Conservation (phyloP, 64 coral and sea anemone genomes). For the Astreopora myriophthalma region DNA sequence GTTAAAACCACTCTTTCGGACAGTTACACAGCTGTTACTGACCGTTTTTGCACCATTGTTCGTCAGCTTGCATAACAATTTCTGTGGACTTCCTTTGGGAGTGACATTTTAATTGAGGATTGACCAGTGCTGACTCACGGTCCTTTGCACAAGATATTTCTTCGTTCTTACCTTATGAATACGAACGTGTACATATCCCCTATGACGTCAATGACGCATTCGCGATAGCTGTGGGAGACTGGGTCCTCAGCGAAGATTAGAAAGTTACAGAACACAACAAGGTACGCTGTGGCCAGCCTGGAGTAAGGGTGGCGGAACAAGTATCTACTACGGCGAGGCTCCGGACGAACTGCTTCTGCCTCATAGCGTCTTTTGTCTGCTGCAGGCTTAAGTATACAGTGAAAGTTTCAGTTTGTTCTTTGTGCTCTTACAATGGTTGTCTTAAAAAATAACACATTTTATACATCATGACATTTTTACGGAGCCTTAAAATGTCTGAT, state of each 20-base stretch:
- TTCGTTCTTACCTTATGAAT: constrained; percentile 86
- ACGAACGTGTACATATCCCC: constrained; percentile 87
- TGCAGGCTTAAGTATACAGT: constrained; percentile 33
- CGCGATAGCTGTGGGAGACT: constrained; percentile 82
- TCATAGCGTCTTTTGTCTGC: constrained; percentile 65
- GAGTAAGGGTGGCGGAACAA: constrained; percentile 82
- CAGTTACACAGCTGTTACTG: no score
- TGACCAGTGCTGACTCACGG: no score
- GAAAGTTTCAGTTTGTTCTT: background rate
- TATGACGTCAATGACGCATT: constrained; percentile 79
- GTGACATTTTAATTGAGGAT: no score
- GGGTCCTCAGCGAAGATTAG: constrained; percentile 81
- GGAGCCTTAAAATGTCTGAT: no score
- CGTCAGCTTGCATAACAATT: no score
- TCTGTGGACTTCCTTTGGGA: no score
- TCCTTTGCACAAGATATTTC: no score
- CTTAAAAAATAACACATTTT: no score
- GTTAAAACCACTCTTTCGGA: no score
- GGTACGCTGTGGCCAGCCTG: constrained; percentile 49
- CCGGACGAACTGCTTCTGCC: constrained; percentile 63
- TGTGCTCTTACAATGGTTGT: background rate
- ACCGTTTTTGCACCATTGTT: no score
- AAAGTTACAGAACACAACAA: constrained; percentile 89
- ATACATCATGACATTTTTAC: no score
- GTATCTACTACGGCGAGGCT: constrained; percentile 71